phyloP scores from a whole-genome alignment of 2,888 invertebrate species.

The Oxystoma pomonae region DNA sequence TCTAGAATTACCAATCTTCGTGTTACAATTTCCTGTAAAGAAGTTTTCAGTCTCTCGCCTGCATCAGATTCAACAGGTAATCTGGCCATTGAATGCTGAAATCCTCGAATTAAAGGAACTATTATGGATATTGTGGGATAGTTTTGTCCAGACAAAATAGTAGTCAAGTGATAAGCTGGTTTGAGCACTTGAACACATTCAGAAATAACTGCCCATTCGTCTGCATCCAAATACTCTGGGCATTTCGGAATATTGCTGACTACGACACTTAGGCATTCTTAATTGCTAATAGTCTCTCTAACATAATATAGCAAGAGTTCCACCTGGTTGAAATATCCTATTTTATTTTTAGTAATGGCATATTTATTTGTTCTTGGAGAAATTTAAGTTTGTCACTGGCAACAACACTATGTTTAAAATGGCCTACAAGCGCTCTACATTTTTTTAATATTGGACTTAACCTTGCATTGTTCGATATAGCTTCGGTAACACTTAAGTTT shows the following conservation, averaged over 20 bases:
- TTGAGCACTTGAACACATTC: conserved; percentile 18
- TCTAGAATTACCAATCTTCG: conserved; percentile 5
- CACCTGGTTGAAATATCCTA: conserved; percentile 30
- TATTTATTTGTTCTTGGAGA: conserved; percentile 25
- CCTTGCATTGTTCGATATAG: conserved; percentile 5
- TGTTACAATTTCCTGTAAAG: not conserved
- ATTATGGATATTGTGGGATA: conserved; percentile 26
- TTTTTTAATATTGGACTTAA: conserved; percentile 13
- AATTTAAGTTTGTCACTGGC: conserved; percentile 23
- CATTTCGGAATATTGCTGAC: conserved; percentile 14
- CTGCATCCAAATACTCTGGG: conserved; percentile 16
- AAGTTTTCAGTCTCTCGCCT: not conserved
- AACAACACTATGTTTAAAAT: conserved; percentile 18
- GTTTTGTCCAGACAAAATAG: conserved; percentile 18
- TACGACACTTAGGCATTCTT: conserved; percentile 5
- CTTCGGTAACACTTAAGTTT: conserved; percentile 25
- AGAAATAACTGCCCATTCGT: conserved; percentile 18
- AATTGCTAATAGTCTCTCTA: not conserved
- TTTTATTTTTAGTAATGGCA: conserved; percentile 29
- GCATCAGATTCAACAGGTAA: conserved; percentile 3
- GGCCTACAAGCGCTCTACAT: conserved; percentile 7
- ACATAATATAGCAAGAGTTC: conserved; percentile 16
- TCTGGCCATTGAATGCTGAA: conserved; percentile 17
- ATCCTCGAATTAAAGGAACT: conserved; percentile 26
- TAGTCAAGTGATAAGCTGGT: conserved; percentile 16